Percentiles rank a stretch among this genome's conserved stretches.
Conservation (phyloP, 2,797 vertebrate genomes). For the Acanthurus lineatus region DNA sequence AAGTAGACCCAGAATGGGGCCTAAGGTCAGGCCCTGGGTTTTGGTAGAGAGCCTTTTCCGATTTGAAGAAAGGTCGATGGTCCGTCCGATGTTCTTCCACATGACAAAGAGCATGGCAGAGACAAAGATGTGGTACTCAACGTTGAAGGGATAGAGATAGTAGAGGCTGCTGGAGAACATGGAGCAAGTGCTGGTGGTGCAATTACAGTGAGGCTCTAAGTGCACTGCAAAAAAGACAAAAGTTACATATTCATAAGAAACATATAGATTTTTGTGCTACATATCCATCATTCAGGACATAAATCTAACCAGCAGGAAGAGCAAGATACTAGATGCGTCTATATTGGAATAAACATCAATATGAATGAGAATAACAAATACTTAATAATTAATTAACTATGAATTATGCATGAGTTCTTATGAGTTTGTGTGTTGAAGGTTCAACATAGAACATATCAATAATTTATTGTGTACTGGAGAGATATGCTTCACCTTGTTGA, state of each 20-base stretch:
- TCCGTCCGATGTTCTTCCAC: slow-evolving; percentile 97
- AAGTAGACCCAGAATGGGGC: slow-evolving; percentile 88
- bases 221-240: slow-evolving; percentile 82
- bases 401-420: no score
- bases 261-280: neutral
- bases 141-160: slow-evolving; percentile 97
- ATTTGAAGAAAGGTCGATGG: slow-evolving; percentile 85
- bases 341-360: neutral
- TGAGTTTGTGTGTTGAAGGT: neutral
- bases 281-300: neutral
- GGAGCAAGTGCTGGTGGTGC: slow-evolving; percentile 89
- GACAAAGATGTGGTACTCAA: slow-evolving; percentile 97
- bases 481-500: no score
- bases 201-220: slow-evolving; percentile 90
- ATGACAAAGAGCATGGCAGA: slow-evolving; percentile 95
- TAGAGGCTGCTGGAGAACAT: slow-evolving; percentile 92
- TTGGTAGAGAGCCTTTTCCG: slow-evolving; percentile 83
- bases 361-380: neutral
- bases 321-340: neutral
- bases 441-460: neutral
- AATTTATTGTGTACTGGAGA: neutral
- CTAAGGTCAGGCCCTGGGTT: slow-evolving; percentile 84
- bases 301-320: neutral
- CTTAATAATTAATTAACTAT: neutral
- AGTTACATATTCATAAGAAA: slow-evolving; percentile 27